Evolutionary conservation across 2,888 invertebrate genomes (phyloP), one percentile per base, ranked within the genome.

Genomic region (Neocrepidodera transversa): DNA sequence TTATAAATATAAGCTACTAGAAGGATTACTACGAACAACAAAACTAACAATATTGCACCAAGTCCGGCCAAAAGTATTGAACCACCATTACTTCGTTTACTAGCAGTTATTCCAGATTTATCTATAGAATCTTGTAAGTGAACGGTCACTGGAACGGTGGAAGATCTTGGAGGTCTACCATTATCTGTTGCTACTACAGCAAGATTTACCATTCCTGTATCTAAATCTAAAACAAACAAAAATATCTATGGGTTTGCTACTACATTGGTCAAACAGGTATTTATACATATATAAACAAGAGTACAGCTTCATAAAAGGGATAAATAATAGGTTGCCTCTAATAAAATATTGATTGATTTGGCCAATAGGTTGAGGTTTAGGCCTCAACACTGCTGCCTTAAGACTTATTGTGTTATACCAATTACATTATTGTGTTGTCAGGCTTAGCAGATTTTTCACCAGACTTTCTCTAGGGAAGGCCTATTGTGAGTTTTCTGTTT

Each of bases 161-260:
- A 85, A 80, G 87, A 90, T 75, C 91, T 79, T 0, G 93, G 91
- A n/a, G 95, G 95, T 14, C 84, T 82, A 11, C 95, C 95, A 10
- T 89, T 89, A 79, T 95, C 95, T 0, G 87, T 87, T 16, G 94
- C 95, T 43, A 92, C 88, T 32, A 92, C 93, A 40, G 92, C 86
- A 50, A 93, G 82, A 79, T 91, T 88, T 43, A 92, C 87, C 42
- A 62, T 50, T 14, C 62, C 58, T 26, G 45, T 52, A 35, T 60
- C 57, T 13, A 50, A 52, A 58, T 49, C 35, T 35, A 14, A 14
- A 35, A 35, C 2, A 35, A 2, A 35, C 13, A 11, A 13, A 30
- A 10, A 30, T 30, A 10, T 30, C 3, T 30, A 30, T 30, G n/a
- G n/a, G 10, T 30, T 30, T n/a, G n/a, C n/a, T n/a, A n/a, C n/a